Evolutionary conservation across 2,113 vertebrate genomes (phyloP), one percentile per base, ranked within the genome.

Genomic region (Apistogramma diplotaenia): DNA sequence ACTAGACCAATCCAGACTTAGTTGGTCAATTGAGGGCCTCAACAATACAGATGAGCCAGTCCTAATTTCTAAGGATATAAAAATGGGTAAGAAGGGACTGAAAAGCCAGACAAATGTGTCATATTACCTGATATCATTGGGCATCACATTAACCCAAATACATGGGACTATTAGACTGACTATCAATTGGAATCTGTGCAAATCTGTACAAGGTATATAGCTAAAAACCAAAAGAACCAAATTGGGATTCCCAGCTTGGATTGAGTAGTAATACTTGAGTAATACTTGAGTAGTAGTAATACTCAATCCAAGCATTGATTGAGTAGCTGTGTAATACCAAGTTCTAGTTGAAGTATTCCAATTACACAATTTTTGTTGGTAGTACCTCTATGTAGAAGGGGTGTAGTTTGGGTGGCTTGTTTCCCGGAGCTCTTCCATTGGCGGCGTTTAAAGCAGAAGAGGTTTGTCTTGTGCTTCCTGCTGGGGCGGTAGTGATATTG

Each of bases 321-420:
- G n/a, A n/a, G n/a, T 51, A 49, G 65, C 5, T 7, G 62, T 67
- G 40, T 6, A 67, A 67, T 51, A 70, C 25, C 40, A 70, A 70
- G 43, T 70, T 49, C 23, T 31, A 43, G 53, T 25, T 19, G 15
- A 21, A 43, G 35, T 27, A 40, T 40, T 49, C 13, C 57, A 29
- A 51, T 23, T 62, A 65, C 61, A 54, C 76, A 82, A 27, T 76
- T 56, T 33, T 51, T 43, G 7, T 3, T 9, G 53, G 9, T n/a
- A 5, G 78, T 91, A 93, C 92, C 92, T 92, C 10, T 83, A 0
- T 46, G 43, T 2, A 93, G 78, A 62, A 93, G 92, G 37, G 91
- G 93, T 4, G 92, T 92, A 78, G 86, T 56, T 3, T 87, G 84
- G 2, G 58, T 78, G 21, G 83, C 55, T 2, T 86, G 83, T 37